phyloP scores from a whole-genome alignment of 2,888 invertebrate genomes.

The Nesidiocoris tenuis region DNA sequence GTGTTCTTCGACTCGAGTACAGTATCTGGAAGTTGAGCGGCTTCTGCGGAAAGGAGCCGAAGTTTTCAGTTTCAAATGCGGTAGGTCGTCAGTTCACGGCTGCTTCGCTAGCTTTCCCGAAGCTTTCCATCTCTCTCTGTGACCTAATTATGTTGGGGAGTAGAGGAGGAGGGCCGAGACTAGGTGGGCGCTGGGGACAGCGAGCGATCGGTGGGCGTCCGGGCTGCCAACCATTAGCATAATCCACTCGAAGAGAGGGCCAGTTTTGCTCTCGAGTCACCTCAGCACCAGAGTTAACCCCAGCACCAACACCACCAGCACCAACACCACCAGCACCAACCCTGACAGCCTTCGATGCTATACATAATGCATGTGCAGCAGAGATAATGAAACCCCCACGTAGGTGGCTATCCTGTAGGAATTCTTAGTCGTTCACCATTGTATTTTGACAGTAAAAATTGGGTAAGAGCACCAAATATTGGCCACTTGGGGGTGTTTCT shows the following conservation, averaged over 20 bases:
- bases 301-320: too few species aligned
- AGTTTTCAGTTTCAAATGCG: conserved; percentile 37
- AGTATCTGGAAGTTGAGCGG: too few species aligned
- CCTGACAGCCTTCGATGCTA: conserved; percentile 23
- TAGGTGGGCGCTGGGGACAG: conserved; percentile 1
- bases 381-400: conserved; percentile 37
- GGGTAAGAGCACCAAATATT: too few species aligned
- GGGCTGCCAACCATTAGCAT: conserved; percentile 34
- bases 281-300: not conserved
- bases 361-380: conserved; percentile 42
- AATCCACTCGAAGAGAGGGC: conserved; percentile 35
- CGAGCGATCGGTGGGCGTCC: conserved; percentile 28
- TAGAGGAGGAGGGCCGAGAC: conserved; percentile 7
- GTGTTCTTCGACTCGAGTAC: too few species aligned
- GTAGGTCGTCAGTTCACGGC: conserved; percentile 23
- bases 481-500: too few species aligned
- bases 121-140: conserved; percentile 11
- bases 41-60: not conserved
- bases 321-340: conserved; percentile 12
- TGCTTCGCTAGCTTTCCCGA: not conserved
- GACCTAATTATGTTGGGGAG: conserved; percentile 42
- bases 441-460: too few species aligned
- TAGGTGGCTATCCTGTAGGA: not conserved
- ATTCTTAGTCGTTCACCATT: not conserved
- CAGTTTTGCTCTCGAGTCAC: not conserved